phyloP scores from a whole-genome alignment of 2,113 vertebrate species.

The Carettochelys insculpta region DNA sequence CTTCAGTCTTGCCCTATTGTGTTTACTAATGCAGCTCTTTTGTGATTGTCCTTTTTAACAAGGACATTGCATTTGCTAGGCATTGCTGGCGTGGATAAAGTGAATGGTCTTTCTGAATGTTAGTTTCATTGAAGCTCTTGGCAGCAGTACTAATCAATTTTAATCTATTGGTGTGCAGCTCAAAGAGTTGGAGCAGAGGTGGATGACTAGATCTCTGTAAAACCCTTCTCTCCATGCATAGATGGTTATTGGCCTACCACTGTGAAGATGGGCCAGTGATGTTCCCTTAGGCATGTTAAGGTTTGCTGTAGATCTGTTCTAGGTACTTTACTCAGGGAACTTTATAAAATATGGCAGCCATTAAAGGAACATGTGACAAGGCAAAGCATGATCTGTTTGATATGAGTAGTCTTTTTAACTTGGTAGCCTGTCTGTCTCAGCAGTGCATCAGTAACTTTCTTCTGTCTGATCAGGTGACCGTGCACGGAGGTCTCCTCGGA shows the following conservation, averaged over 20 bases:
- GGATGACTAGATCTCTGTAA: rapidly evolving
- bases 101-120: neutral
- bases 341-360: neutral
- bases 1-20: neutral
- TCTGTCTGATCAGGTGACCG: conserved; percentile 83
- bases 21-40: neutral
- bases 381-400: neutral
- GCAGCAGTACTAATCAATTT: neutral
- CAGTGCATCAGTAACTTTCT: neutral
- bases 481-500: conserved; percentile 94
- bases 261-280: neutral
- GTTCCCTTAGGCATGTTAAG: neutral
- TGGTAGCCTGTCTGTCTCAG: neutral
- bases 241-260: neutral
- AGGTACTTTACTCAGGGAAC: neutral
- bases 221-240: rapidly evolving
- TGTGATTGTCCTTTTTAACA: neutral
- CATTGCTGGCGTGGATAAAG: neutral
- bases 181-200: neutral
- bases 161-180: neutral
- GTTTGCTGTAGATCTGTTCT: neutral
- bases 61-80: neutral
- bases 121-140: neutral
- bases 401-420: rapidly evolving
- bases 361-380: rapidly evolving